Evolutionary conservation across 1,140 invertebrate species (phyloP).

Genomic region (Eciton burchellii): DNA sequence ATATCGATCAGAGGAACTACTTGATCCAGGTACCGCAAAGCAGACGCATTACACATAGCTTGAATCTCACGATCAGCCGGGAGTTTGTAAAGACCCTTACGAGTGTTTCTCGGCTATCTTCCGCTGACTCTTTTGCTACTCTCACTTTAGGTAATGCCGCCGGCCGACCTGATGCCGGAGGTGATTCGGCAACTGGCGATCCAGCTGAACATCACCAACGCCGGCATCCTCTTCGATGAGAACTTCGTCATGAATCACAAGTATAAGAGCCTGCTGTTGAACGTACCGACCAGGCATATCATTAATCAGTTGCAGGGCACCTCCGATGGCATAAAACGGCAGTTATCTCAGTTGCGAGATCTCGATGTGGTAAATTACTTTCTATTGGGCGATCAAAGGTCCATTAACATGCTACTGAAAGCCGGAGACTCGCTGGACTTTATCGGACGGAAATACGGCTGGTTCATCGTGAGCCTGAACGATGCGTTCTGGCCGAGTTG

Average conservation of each 20-base stretch:
- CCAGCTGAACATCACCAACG: slow-evolving; percentile 94
- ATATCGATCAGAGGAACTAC: slow-evolving; percentile 89
- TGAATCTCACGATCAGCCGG: not conserved
- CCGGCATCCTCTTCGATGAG: slow-evolving; percentile 95
- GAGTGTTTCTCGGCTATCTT: not conserved
- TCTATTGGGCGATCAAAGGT: slow-evolving; percentile 89
- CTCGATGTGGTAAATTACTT: slow-evolving; percentile 96
- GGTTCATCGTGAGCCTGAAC: slow-evolving; percentile 87
- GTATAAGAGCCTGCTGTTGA: slow-evolving; percentile 94
- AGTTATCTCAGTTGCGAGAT: slow-evolving; percentile 90
- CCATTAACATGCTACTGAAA: slow-evolving; percentile 90
- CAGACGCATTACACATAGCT: no score
- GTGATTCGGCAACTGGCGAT: slow-evolving; percentile 92
- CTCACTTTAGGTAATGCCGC: slow-evolving; percentile 88
- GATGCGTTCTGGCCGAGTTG: slow-evolving; percentile 80
- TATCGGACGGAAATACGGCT: slow-evolving; percentile 86
- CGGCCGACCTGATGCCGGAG: slow-evolving; percentile 93
- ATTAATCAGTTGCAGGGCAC: slow-evolving; percentile 89
- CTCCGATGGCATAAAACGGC: slow-evolving; percentile 86
- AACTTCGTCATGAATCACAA: slow-evolving; percentile 96
- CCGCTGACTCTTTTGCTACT: not conserved
- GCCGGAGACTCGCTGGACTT: slow-evolving; percentile 77
- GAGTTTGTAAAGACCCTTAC: not conserved
- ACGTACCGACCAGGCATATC: slow-evolving; percentile 94
- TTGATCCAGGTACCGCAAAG: slow-evolving; percentile 82